These are phyloP conservation scores for Archilochus colubris DNA, from an alignment of 2,113 vertebrate species.

Conservation along the genomic window DNA sequence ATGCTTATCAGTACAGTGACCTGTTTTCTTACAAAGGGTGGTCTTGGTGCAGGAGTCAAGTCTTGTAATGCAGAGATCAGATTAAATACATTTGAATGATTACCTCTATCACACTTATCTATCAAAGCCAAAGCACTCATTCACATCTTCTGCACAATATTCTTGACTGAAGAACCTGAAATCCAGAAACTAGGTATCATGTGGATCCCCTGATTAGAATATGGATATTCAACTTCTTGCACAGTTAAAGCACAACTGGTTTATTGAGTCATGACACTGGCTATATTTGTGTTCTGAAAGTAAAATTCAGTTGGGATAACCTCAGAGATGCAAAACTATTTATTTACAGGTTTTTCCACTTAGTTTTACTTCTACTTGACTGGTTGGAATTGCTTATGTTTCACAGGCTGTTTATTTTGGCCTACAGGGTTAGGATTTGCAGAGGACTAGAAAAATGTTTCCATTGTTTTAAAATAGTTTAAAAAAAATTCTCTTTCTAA, in stretches of 20 bases:
- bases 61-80: constrained; percentile 67
- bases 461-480: fast-evolving
- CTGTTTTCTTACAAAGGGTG: constrained; percentile 58
- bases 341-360: background rate
- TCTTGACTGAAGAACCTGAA: constrained; percentile 71
- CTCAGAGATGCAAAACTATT: constrained; percentile 24
- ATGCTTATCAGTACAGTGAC: constrained; percentile 65
- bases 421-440: background rate
- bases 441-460: background rate
- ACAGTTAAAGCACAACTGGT: constrained; percentile 51
- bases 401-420: background rate
- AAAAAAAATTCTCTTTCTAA: background rate
- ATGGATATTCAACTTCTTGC: constrained; percentile 63
- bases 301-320: constrained; percentile 49
- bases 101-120: constrained; percentile 68
- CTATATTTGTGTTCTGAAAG: constrained; percentile 62
- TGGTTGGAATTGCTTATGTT: background rate
- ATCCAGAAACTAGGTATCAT: constrained; percentile 73
- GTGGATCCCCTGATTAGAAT: constrained; percentile 72
- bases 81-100: constrained; percentile 74
- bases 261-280: constrained; percentile 67
- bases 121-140: constrained; percentile 72
- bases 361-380: constrained; percentile 21
- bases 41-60: constrained; percentile 52
- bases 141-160: constrained; percentile 75